Percentiles rank a stretch among this genome's conserved stretches.
phyloP scores from a whole-genome alignment of 2,888 invertebrate genomes.

The Orthosia gothica region DNA sequence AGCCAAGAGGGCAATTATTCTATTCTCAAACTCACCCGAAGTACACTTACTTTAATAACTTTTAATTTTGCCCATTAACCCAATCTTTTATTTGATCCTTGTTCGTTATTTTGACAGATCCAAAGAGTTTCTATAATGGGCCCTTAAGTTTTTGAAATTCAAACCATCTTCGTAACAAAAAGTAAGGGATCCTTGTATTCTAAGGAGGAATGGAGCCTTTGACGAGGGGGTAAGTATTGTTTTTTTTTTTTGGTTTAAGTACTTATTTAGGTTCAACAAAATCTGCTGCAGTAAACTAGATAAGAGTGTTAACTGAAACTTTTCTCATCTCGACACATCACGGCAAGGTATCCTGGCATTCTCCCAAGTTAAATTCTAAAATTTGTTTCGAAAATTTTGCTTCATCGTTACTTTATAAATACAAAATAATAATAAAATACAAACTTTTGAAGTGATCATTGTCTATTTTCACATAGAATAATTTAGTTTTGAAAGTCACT shows the following conservation, averaged over 20 bases:
- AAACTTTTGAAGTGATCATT: neutral
- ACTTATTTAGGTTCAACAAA: too few relatives aligned
- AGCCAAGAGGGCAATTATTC: slow-evolving; percentile 52
- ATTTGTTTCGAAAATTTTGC: neutral
- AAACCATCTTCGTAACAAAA: slow-evolving; percentile 42
- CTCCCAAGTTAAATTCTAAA: neutral
- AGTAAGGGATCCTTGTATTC: neutral
- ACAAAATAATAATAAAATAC: neutral
- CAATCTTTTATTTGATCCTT: slow-evolving; percentile 45
- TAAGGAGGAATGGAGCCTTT: neutral
- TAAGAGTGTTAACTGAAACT: too few relatives aligned
- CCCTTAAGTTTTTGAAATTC: slow-evolving; percentile 42
- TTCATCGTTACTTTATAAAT: neutral
- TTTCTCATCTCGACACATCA: neutral
- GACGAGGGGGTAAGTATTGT: too few relatives aligned
- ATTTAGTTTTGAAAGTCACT: slow-evolving; percentile 2
- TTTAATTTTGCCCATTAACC: slow-evolving; percentile 66
- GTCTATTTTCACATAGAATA: neutral
- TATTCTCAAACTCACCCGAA: slow-evolving; percentile 49
- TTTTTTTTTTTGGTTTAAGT: too few relatives aligned
- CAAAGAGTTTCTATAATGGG: slow-evolving; percentile 43
- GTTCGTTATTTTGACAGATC: slow-evolving; percentile 50
- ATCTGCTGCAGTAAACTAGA: too few relatives aligned
- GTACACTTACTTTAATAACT: slow-evolving; percentile 62
- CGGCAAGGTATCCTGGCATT: neutral